Base-by-base conservation (phyloP, 2,113 vertebrate species). In the Scomber colias region DNA sequence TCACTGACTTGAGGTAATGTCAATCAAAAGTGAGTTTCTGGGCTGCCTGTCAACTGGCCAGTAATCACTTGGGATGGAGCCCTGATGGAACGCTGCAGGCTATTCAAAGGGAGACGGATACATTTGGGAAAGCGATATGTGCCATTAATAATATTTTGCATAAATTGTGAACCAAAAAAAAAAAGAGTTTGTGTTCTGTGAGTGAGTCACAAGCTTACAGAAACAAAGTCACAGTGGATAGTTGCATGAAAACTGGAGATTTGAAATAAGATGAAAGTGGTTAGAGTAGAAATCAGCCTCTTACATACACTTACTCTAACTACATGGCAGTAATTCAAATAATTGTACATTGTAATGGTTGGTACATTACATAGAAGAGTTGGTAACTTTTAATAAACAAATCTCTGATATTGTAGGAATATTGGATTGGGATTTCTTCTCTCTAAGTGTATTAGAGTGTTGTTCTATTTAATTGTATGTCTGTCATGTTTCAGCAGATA, bases 51-150 rank as follows among this genome's bases (percentile, higher is more conserved):
- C 76, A 77, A 13, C 0, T 0, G 12, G 19, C 61, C 61, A 40
- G 75, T 86, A 67, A 74, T 86, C 83, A 77, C 74, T 70, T 40
- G 45, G 66, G 67, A 74, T 71, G 6, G 27, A 80, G 53, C 35
- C 54, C 55, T 71, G 77, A 72, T 70, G 70, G 65, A 82, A 75
- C 11, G 70, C 76, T 76, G 8, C 13, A 19, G 57, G 72, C 56
- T 53, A 30, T 84, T 87, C 77, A 21, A 64, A 80, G 46, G 27
- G 24, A 53, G 71, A 63, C 60, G n/a, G 48, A 60, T 51, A 15
- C 40, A 65, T 56, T 35, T 27, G 11, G 76, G 24, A 60, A 45
- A 35, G 35, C 57, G 27, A 56, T 49, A 45, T 53, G 13, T 30
- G 40, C 44, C 16, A 17, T 64, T 54, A 46, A 59, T 59, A 16